These are phyloP conservation scores for Crax fasciolata DNA, from an alignment of 2,797 vertebrate genomes.

Conservation along the genomic window DNA sequence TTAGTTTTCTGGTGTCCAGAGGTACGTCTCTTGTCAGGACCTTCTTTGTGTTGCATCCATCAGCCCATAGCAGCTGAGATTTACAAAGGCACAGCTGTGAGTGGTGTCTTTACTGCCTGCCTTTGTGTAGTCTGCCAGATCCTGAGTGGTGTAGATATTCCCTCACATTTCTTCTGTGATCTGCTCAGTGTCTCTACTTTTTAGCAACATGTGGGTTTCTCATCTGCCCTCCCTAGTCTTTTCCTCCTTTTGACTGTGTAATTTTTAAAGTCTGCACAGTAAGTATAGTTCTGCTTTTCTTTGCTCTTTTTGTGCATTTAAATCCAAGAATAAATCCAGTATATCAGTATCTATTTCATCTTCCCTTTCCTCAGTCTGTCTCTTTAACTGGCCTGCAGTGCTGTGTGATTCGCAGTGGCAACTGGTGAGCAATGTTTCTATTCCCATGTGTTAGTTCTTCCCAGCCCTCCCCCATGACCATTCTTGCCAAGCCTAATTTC, in stretches of 20 bases:
- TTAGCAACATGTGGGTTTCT: background rate
- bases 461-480: background rate
- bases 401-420: background rate
- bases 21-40: background rate
- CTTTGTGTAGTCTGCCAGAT: background rate
- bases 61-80: background rate
- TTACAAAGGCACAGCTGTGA: background rate
- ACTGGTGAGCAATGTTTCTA: background rate
- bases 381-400: background rate
- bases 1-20: background rate
- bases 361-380: background rate
- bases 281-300: background rate
- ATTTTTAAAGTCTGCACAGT: background rate
- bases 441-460: background rate
- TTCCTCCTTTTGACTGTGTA: background rate
- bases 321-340: background rate
- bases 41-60: background rate
- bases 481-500: background rate
- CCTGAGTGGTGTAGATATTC: background rate
- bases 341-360: background rate
- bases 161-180: background rate
- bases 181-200: background rate
- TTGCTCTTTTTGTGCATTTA: background rate
- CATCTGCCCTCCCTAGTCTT: background rate
- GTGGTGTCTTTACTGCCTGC: background rate